Conservation (phyloP, 2,797 vertebrate genomes). For the Danio choprae region DNA sequence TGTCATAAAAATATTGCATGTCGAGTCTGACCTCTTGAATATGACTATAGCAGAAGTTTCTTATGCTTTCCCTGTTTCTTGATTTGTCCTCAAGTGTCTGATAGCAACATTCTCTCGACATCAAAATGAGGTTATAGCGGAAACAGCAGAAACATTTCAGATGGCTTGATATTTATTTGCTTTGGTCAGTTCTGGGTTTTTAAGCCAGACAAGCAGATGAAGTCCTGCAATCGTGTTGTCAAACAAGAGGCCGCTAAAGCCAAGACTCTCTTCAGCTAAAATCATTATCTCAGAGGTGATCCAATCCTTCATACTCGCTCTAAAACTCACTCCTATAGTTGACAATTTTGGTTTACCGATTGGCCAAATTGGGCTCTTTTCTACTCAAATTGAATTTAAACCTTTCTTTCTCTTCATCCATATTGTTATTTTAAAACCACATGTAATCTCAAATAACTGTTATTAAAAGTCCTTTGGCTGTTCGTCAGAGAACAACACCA, state of each 20-base stretch:
- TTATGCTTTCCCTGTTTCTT: conserved; percentile 1
- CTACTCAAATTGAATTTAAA: conserved; percentile 7
- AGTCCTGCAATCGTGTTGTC: conserved; percentile 47
- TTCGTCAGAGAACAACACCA: conserved; percentile 2
- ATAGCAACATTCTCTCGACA: conserved; percentile 31
- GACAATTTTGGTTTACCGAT: conserved; percentile 38
- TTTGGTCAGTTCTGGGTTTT: conserved; percentile 47
- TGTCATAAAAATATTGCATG: background rate
- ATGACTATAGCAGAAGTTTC: conserved; percentile 15
- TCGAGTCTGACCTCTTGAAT: conserved; percentile 5
- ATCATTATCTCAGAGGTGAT: conserved; percentile 50
- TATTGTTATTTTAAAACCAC: conserved; percentile 39
- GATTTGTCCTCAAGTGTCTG: conserved; percentile 11
- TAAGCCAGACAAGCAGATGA: conserved; percentile 42
- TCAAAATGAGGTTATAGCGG: conserved; percentile 20
- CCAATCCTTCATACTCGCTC: conserved; percentile 32
- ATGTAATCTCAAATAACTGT: conserved; percentile 24
- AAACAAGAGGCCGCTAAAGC: conserved; percentile 33
- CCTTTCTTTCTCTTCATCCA: conserved; percentile 1
- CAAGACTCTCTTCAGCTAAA: conserved; percentile 48
- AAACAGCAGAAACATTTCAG: conserved; percentile 31
- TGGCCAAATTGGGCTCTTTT: conserved; percentile 36
- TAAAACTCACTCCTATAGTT: conserved; percentile 28
- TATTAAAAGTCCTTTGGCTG: conserved; percentile 17
- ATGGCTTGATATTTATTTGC: conserved; percentile 46